phyloP scores from a whole-genome alignment of 2,888 invertebrate genomes.

The Tachystola acroxantha region DNA sequence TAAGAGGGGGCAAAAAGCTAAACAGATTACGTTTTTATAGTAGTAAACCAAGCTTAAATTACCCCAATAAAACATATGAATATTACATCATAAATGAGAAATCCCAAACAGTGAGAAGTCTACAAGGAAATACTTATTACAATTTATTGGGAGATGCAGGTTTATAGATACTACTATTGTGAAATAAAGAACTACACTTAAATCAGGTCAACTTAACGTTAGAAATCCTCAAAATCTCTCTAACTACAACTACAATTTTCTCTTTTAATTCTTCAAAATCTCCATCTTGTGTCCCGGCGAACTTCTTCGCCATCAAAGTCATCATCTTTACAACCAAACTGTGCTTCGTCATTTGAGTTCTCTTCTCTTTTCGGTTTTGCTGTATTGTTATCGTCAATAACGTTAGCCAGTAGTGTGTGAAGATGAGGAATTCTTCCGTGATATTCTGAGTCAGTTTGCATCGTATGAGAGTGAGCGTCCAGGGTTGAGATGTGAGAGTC shows the following conservation, averaged over 20 bases:
- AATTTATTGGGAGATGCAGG: too few species aligned
- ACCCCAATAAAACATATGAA: too few species aligned
- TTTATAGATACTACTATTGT: too few species aligned
- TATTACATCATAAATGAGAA: too few species aligned
- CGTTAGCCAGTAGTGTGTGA: conserved; percentile 53
- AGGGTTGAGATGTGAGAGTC: conserved; percentile 57
- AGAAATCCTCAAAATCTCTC: conserved; percentile 43
- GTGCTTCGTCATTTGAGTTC: conserved; percentile 37
- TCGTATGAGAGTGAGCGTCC: conserved; percentile 59
- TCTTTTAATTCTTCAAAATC: conserved; percentile 35
- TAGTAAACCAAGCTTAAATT: too few species aligned
- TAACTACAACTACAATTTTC: conserved; percentile 36
- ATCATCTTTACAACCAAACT: conserved; percentile 53
- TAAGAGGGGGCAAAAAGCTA: too few species aligned
- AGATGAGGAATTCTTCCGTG: conserved; percentile 52
- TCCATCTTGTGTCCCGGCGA: conserved; percentile 26
- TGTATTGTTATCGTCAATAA: conserved; percentile 51
- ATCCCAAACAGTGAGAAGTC: too few species aligned
- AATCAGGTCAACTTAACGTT: conserved; percentile 19
- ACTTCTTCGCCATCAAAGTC: conserved; percentile 40
- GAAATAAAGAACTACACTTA: too few species aligned
- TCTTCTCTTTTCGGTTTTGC: conserved; percentile 36
- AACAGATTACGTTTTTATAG: too few species aligned
- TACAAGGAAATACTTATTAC: too few species aligned
- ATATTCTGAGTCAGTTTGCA: conserved; percentile 58